Percentiles rank a stretch among this genome's conserved stretches.
Conservation (phyloP, 92 coral and sea anemone species). For the Pocillopora meandrina region DNA sequence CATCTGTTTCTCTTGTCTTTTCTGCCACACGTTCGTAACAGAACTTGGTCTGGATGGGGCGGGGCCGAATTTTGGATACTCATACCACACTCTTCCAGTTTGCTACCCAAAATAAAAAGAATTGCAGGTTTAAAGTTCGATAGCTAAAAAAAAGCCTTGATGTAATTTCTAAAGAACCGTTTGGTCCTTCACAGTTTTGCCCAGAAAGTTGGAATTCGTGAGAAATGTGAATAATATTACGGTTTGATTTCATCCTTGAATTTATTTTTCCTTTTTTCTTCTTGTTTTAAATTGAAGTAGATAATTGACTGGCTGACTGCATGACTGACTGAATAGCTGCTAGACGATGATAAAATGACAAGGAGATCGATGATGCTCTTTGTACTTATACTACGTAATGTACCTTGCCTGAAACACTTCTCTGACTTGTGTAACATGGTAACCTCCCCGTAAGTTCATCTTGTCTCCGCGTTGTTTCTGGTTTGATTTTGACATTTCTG, state of each 20-base stretch:
- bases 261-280: too few species aligned
- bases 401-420: background rate
- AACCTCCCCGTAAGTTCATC: conserved; percentile 34
- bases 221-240: too few species aligned
- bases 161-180: too few species aligned
- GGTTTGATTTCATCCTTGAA: too few species aligned
- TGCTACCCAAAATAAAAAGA: background rate
- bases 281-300: background rate
- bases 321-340: background rate
- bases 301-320: background rate
- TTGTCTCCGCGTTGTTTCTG: conserved; percentile 30
- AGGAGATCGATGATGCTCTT: background rate
- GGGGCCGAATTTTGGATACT: background rate
- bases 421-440: conserved; percentile 15
- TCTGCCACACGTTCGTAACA: conserved; percentile 66
- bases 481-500: conserved; percentile 18
- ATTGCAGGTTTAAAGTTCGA: background rate
- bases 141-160: too few species aligned
- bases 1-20: conserved; percentile 66
- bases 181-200: too few species aligned
- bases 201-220: too few species aligned
- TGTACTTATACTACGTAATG: background rate
- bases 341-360: background rate
- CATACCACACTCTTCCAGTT: conserved; percentile 11
- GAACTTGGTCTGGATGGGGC: background rate